These are phyloP conservation scores for Lepidurus packardi DNA, from an alignment of 1,140 invertebrate species.

Conservation along the genomic window DNA sequence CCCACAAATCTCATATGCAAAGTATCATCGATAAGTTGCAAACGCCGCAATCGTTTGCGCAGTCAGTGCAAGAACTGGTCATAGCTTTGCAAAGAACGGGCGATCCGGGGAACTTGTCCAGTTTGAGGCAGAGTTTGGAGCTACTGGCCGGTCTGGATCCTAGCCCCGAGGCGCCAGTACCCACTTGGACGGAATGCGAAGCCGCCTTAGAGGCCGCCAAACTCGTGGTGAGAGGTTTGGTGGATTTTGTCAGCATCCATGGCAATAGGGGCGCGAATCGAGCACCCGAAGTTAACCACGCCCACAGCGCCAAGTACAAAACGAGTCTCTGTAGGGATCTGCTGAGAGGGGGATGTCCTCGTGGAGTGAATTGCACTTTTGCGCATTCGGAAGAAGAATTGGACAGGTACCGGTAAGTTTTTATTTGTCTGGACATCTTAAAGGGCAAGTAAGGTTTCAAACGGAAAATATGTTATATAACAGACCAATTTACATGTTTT, in stretches of 20 bases:
- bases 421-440: slow-evolving; percentile 3
- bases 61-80: slow-evolving; percentile 84
- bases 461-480: too few species aligned
- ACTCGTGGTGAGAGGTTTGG: slow-evolving; percentile 72
- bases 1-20: slow-evolving; percentile 97
- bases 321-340: slow-evolving; percentile 85
- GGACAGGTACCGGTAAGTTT: slow-evolving; percentile 58
- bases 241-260: slow-evolving; percentile 78
- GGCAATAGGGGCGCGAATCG: slow-evolving; percentile 46
- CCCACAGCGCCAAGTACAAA: slow-evolving; percentile 75
- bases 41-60: slow-evolving; percentile 82
- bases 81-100: slow-evolving; percentile 85
- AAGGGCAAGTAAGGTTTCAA: background rate
- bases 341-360: slow-evolving; percentile 69
- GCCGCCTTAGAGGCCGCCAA: slow-evolving; percentile 71
- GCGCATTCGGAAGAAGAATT: slow-evolving; percentile 86
- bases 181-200: slow-evolving; percentile 65
- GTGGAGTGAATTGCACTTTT: slow-evolving; percentile 81
- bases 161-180: slow-evolving; percentile 56
- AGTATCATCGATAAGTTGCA: slow-evolving; percentile 93
- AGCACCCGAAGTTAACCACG: slow-evolving; percentile 42
- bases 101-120: slow-evolving; percentile 73
- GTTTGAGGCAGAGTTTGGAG: slow-evolving; percentile 71
- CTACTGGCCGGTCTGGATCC: slow-evolving; percentile 78
- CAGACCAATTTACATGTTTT: too few species aligned